Base-by-base conservation (phyloP, 2,888 invertebrate species). In the Agonopterix alstromeriana region DNA sequence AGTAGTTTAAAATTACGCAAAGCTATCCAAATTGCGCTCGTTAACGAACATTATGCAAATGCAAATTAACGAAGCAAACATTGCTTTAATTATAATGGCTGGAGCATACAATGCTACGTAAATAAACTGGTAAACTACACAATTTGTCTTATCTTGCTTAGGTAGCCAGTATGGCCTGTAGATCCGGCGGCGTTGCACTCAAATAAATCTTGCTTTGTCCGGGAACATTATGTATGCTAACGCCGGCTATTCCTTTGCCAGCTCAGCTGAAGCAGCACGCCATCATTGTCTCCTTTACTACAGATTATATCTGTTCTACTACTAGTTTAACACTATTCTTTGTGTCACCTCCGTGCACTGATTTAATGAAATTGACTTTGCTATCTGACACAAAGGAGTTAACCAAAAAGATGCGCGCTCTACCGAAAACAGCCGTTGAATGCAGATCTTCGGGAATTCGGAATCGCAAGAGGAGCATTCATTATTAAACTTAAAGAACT, bases 201-300 rank as follows among this genome's bases (percentile, higher is more conserved):
- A 66, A 65, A 81, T 82, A 82, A 80, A 84, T 82, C 77, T 78
- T 70, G 76, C 77, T 78, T 77, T 78, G 79, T 78, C 74, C 76
- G 60, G 68, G 63, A 65, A 65, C 71, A 80, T 82, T 80, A 81
- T 77, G 73, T 72, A 81, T 75, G 77, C 77, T 75, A 73, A 76
- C 70, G 60, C 62, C 57, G 62, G 65, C 68, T 59, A 70, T 72
- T 70, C 65, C 68, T 65, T 67, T 60, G 51, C 64, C 56, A 12
- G 36, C 36, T 48, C 41, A 42, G 50, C 48, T 51, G 51, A 48
- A 52, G 54, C 51, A 53, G 49, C 46, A 48, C 41, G 50, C 40
- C 48, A 36, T 48, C 50, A 51, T 57, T 57, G 57, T 57, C 53
- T 53, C 27, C 48, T 40, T 54, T 53, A 52, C 52, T 48, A 48